phyloP scores from a whole-genome alignment of 2,113 vertebrate genomes.

The Ophiodon elongatus region DNA sequence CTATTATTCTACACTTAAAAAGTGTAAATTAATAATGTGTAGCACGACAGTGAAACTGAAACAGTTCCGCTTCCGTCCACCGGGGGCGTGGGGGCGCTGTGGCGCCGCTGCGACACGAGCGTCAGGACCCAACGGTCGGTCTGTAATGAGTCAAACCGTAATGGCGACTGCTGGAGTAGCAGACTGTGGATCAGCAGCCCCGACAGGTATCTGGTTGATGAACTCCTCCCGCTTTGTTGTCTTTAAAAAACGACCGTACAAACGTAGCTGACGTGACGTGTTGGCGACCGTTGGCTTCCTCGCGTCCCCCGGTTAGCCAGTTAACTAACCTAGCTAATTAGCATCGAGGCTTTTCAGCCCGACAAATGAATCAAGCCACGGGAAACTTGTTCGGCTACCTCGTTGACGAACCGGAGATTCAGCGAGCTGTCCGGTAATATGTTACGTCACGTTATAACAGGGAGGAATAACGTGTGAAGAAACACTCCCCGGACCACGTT shows the following conservation, averaged over 20 bases:
- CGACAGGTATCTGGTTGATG: constrained; percentile 77
- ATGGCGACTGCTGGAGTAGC: constrained; percentile 86
- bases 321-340: constrained; percentile 73
- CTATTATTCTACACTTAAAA: background rate
- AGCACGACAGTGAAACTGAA: background rate
- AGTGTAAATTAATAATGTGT: background rate
- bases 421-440: fast-evolving
- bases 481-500: constrained; percentile 24
- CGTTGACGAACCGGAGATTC: background rate
- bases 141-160: constrained; percentile 69
- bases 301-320: constrained; percentile 48
- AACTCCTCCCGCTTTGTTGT: background rate
- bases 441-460: background rate
- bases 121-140: constrained; percentile 37
- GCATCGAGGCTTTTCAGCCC: constrained; percentile 46
- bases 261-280: background rate
- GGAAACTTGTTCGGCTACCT: constrained; percentile 31
- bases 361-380: constrained; percentile 49
- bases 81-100: constrained; percentile 66
- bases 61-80: background rate
- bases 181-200: constrained; percentile 81
- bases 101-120: constrained; percentile 35
- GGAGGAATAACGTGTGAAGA: background rate
- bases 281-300: background rate
- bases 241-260: background rate